A percentile compares a stretch with the other conserved stretches of the same genome.
Conservation (phyloP, 2,113 vertebrate genomes). For the Chroicocephalus ridibundus region DNA sequence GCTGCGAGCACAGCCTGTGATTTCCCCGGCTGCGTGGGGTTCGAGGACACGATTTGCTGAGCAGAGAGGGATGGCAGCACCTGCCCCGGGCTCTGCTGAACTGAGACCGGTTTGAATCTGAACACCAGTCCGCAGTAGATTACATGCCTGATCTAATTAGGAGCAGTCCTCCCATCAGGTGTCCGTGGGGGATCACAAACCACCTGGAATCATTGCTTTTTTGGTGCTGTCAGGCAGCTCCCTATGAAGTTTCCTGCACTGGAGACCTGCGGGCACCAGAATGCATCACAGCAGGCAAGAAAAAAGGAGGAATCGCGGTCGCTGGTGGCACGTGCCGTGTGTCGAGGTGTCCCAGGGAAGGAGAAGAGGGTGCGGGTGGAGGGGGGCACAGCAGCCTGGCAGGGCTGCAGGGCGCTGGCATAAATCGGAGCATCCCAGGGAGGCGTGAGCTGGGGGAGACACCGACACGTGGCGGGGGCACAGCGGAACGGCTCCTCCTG, state of each 20-base stretch:
- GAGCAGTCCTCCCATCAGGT: not conserved
- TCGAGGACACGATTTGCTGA: not conserved
- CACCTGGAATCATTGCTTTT: rapidly evolving
- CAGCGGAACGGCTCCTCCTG: not conserved
- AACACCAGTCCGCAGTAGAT: not conserved
- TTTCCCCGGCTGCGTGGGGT: not conserved
- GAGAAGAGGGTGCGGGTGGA: rapidly evolving
- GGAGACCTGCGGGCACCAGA: not conserved
- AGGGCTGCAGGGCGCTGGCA: not conserved
- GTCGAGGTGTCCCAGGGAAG: rapidly evolving
- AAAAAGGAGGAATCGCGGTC: not conserved
- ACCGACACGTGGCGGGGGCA: rapidly evolving
- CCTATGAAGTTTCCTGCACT: not conserved
- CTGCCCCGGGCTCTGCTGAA: not conserved
- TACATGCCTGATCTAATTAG: not conserved
- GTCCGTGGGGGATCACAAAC: not conserved
- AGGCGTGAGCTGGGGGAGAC: rapidly evolving
- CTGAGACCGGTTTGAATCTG: not conserved
- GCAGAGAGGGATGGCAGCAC: not conserved
- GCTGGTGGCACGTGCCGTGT: rapidly evolving
- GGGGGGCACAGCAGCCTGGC: not conserved
- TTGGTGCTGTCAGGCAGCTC: not conserved
- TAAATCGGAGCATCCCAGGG: not conserved
- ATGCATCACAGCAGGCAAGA: not conserved
- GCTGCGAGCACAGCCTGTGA: not conserved